A percentile compares a stretch with the other conserved stretches of the same genome.
phyloP scores from a whole-genome alignment of 2,888 invertebrate genomes.

The Phengaris alcon region DNA sequence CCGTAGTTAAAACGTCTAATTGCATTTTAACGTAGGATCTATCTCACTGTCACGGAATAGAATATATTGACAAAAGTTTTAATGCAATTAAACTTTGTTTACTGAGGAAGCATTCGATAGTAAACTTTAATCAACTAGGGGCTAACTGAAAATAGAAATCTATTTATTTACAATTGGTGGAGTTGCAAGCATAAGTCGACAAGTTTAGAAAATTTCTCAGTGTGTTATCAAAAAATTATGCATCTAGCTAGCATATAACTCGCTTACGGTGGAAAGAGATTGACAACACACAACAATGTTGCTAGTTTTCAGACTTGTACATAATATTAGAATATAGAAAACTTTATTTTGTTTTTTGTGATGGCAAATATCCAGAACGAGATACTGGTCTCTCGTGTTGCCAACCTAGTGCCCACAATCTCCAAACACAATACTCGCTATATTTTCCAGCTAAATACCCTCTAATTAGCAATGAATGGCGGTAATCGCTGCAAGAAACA shows the following conservation, averaged over 20 bases:
- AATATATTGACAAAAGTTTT: conserved; percentile 17
- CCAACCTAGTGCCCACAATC: conserved; percentile 14
- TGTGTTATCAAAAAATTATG: not conserved
- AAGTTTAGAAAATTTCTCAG: not conserved
- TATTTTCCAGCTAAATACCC: not conserved
- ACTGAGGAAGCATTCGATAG: not conserved
- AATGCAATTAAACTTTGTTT: conserved; percentile 20
- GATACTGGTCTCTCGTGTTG: not conserved
- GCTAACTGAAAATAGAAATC: not conserved
- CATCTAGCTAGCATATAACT: too few relatives aligned
- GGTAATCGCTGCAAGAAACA: not conserved
- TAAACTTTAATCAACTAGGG: conserved; percentile 10
- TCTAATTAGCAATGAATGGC: not conserved
- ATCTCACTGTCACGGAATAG: conserved; percentile 6
- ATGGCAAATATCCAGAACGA: conserved; percentile 15
- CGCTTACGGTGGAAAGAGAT: too few relatives aligned
- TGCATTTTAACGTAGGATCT: not conserved
- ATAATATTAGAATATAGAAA: conserved; percentile 16
- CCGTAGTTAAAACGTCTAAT: not conserved
- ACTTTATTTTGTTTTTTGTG: conserved; percentile 8
- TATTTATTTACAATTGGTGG: not conserved
- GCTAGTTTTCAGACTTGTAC: not conserved
- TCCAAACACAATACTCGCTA: not conserved
- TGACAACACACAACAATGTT: too few relatives aligned
- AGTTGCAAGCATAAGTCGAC: not conserved